Evolutionary conservation across 1,140 invertebrate genomes (phyloP).

Genomic region (Scaptomyza hsui): DNA sequence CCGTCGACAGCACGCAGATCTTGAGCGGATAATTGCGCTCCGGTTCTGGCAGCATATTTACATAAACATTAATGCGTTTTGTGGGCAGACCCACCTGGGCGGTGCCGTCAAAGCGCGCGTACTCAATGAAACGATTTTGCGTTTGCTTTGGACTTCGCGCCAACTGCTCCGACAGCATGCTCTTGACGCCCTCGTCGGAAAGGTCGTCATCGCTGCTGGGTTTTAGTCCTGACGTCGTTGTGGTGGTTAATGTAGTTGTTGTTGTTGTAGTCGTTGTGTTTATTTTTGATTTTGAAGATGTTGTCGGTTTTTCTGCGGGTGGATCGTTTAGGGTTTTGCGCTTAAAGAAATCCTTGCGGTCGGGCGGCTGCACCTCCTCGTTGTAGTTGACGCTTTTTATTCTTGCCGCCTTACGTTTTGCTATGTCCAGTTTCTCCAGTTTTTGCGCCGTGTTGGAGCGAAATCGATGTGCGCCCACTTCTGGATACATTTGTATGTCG

Average conservation of each 20-base stretch:
- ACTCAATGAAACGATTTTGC: slow-evolving; percentile 94
- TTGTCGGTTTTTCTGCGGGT: slow-evolving; percentile 13
- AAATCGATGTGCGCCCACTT: slow-evolving; percentile 89
- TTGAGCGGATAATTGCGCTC: slow-evolving; percentile 93
- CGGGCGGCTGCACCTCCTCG: slow-evolving; percentile 81
- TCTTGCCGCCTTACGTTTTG: slow-evolving; percentile 91
- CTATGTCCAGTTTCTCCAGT: slow-evolving; percentile 94
- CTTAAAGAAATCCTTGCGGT: slow-evolving; percentile 89
- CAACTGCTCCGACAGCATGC: slow-evolving; percentile 90
- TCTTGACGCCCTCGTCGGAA: slow-evolving; percentile 63
- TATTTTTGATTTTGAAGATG: slow-evolving; percentile 78
- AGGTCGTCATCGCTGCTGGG: slow-evolving; percentile 52
- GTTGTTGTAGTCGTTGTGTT: slow-evolving; percentile 82
- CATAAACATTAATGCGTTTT: slow-evolving; percentile 93
- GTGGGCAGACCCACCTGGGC: slow-evolving; percentile 90
- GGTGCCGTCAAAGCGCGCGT: slow-evolving; percentile 95
- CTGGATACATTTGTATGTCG: slow-evolving; percentile 89
- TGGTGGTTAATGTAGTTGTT: background rate
- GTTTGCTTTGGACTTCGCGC: slow-evolving; percentile 90
- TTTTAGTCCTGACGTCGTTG: background rate
- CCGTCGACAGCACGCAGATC: slow-evolving; percentile 91
- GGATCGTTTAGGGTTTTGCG: slow-evolving; percentile 44
- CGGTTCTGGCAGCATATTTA: slow-evolving; percentile 92
- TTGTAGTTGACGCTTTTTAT: slow-evolving; percentile 92
- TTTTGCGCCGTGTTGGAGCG: slow-evolving; percentile 95